Conservation (phyloP, 2,113 vertebrate species). For the Caranx melampygus region DNA sequence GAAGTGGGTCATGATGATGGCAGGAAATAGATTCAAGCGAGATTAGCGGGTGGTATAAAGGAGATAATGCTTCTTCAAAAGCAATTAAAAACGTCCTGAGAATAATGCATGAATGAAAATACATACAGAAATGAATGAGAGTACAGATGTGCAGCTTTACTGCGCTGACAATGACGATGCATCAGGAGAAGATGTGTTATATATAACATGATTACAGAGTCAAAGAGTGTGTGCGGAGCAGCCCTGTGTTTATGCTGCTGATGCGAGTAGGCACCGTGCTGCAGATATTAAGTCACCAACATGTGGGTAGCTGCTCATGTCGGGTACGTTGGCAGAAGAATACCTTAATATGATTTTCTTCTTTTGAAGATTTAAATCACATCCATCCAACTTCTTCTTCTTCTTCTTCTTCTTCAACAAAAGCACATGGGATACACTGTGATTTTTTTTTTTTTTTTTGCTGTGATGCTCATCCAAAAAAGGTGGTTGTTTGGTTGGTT, state of each 20-base stretch:
- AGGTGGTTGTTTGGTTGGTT: not conserved
- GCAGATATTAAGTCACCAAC: slow-evolving; percentile 49
- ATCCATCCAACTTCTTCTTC: slow-evolving; percentile 60
- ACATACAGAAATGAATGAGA: slow-evolving; percentile 6
- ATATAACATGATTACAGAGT: slow-evolving; percentile 60
- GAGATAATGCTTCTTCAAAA: slow-evolving; percentile 23
- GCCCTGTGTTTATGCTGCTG: slow-evolving; percentile 52
- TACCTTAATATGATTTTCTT: slow-evolving; percentile 59
- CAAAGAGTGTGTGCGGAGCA: slow-evolving; percentile 48
- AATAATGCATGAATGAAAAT: slow-evolving; percentile 16
- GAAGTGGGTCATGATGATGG: slow-evolving; percentile 47
- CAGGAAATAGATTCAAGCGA: slow-evolving; percentile 21
- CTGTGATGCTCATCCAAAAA: slow-evolving; percentile 78
- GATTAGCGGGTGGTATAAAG: slow-evolving; percentile 2
- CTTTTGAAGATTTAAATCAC: slow-evolving; percentile 70
- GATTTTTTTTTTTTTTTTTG: slow-evolving; percentile 22
- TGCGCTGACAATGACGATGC: slow-evolving; percentile 26
- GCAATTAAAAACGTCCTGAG: slow-evolving; percentile 37
- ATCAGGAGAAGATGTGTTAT: slow-evolving; percentile 38
- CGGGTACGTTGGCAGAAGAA: slow-evolving; percentile 59
- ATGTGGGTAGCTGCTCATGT: slow-evolving; percentile 63
- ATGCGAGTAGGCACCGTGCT: slow-evolving; percentile 56
- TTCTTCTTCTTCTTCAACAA: slow-evolving; percentile 47
- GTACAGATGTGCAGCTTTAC: slow-evolving; percentile 26
- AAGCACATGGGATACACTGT: slow-evolving; percentile 51